A percentile compares a stretch with the other conserved stretches of the same genome.
Conservation (phyloP, 1,140 invertebrate species). For the Danaus plexippus region DNA sequence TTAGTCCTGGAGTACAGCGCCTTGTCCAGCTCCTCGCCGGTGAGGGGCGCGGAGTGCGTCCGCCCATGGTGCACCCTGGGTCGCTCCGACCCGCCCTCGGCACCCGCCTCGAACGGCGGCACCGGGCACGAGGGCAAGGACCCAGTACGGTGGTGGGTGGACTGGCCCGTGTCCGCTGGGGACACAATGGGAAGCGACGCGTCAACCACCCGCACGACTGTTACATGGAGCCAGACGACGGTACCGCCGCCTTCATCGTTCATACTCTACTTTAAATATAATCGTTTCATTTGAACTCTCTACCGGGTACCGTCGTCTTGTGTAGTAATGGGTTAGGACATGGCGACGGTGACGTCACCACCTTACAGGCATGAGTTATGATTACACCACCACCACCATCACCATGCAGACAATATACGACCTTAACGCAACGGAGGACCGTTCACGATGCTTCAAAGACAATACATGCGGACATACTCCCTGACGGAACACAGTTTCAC, state of each 20-base stretch:
- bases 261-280: background rate
- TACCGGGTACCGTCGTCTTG: constrained; percentile 22
- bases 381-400: constrained; percentile 24
- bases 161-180: constrained; percentile 54
- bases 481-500: too few relatives aligned
- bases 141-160: constrained; percentile 46
- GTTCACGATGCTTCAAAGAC: constrained; percentile 12
- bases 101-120: constrained; percentile 53
- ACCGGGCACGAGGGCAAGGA: constrained; percentile 49
- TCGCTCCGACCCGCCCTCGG: constrained; percentile 67
- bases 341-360: constrained; percentile 13
- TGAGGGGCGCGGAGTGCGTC: constrained; percentile 77
- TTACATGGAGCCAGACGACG: constrained; percentile 38
- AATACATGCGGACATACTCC: constrained; percentile 5
- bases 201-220: constrained; percentile 53
- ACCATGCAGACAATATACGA: constrained; percentile 29
- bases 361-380: constrained; percentile 1
- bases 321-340: constrained; percentile 20
- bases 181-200: constrained; percentile 62
- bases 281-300: background rate
- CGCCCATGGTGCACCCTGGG: constrained; percentile 72
- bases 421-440: constrained; percentile 14
- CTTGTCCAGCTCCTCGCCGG: constrained; percentile 72
- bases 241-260: constrained; percentile 12
- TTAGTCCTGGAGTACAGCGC: constrained; percentile 68